phyloP scores from a whole-genome alignment of 2,113 vertebrate genomes.

The Pygoscelis antarcticus region DNA sequence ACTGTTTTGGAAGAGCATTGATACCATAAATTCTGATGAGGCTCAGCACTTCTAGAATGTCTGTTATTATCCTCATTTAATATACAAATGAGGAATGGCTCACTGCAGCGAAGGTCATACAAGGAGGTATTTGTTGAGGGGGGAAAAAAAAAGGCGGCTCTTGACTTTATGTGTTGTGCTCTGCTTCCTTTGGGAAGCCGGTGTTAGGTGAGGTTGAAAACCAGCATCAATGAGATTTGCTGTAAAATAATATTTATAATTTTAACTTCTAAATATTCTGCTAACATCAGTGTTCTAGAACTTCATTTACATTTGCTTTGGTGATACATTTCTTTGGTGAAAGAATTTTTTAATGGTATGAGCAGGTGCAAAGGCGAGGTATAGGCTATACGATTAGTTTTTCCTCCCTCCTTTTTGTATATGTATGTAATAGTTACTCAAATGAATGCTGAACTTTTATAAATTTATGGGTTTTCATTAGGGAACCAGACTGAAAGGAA shows the following conservation, averaged over 20 bases:
- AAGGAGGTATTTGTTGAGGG: not conserved
- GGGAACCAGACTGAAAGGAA: not conserved
- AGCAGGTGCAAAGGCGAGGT: not conserved
- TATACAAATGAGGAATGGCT: constrained; percentile 32
- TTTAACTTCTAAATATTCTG: not conserved
- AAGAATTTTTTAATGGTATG: not conserved
- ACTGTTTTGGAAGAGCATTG: not conserved
- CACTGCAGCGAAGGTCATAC: not conserved
- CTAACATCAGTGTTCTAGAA: not conserved
- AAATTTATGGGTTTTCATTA: not conserved
- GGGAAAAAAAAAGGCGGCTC: not conserved
- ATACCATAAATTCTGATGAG: constrained; percentile 12
- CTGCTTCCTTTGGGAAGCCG: not conserved
- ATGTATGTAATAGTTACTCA: not conserved
- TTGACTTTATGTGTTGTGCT: not conserved
- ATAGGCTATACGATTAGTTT: not conserved
- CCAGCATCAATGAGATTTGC: not conserved
- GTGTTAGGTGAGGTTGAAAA: not conserved
- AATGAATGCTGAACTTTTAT: not conserved
- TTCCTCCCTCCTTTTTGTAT: not conserved
- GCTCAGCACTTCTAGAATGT: not conserved
- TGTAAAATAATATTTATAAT: not conserved
- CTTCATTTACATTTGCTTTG: not conserved
- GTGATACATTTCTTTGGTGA: not conserved
- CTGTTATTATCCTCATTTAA: constrained; percentile 62